Conservation (phyloP, 2,888 invertebrate species). For the Drosophila longiperda region DNA sequence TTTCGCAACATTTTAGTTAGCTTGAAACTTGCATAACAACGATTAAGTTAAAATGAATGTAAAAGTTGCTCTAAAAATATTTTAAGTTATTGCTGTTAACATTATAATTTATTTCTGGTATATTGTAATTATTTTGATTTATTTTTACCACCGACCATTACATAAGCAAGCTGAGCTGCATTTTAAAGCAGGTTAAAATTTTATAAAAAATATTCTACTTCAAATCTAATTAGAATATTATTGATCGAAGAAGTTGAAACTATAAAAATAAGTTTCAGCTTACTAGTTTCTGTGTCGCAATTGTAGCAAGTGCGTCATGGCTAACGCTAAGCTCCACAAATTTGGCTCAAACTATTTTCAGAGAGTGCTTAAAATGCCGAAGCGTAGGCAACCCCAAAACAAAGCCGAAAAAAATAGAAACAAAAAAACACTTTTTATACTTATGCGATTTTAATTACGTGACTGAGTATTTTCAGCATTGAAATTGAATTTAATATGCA, state of each 20-base stretch:
- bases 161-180: not conserved
- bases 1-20: not conserved
- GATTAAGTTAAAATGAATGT: not conserved
- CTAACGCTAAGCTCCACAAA: constrained; percentile 15
- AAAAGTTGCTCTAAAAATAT: not conserved
- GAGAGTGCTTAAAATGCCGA: constrained; percentile 45
- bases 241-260: not conserved
- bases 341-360: constrained; percentile 22
- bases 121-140: not conserved
- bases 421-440: constrained; percentile 47
- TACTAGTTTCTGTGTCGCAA: constrained; percentile 19
- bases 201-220: not conserved
- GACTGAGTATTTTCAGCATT: constrained; percentile 69
- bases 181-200: not conserved
- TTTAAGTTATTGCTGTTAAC: not conserved
- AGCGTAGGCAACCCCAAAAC: constrained; percentile 31
- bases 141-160: not conserved
- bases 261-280: constrained; percentile 4
- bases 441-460: constrained; percentile 76
- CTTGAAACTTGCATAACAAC: not conserved
- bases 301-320: constrained; percentile 41
- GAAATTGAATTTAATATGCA: constrained; percentile 72
- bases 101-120: not conserved
- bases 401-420: constrained; percentile 30
- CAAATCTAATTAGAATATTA: not conserved